phyloP scores from a whole-genome alignment of 2,113 vertebrate genomes.

The Charina bottae region DNA sequence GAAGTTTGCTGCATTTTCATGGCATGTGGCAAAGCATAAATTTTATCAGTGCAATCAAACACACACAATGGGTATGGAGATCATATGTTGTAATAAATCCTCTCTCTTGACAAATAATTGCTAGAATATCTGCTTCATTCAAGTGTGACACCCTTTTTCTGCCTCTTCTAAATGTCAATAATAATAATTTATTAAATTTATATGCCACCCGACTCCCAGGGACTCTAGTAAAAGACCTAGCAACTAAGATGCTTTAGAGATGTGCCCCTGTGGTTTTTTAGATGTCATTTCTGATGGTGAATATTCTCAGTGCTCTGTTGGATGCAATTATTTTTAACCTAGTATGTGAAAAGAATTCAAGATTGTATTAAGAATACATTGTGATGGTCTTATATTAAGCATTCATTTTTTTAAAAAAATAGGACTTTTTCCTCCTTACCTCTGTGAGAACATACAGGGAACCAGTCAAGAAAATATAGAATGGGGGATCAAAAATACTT shows the following conservation, averaged over 20 bases:
- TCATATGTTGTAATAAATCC: neutral
- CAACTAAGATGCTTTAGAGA: neutral
- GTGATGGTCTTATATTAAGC: slow-evolving; percentile 43
- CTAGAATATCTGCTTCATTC: neutral
- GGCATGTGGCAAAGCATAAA: neutral
- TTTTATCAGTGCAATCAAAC: neutral
- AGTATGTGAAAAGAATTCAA: slow-evolving; percentile 27
- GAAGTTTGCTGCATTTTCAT: slow-evolving; percentile 31
- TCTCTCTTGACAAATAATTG: neutral
- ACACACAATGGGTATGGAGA: neutral
- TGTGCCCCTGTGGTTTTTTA: neutral
- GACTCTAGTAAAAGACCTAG: neutral
- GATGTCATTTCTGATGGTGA: slow-evolving; percentile 21
- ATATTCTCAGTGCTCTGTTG: neutral
- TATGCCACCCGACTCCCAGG: neutral
- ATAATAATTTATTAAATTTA: neutral
- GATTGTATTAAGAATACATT: neutral
- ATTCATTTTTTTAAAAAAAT: slow-evolving; percentile 41
- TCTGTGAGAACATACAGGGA: neutral
- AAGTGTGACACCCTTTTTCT: neutral
- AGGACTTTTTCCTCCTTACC: slow-evolving; percentile 19
- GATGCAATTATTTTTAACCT: slow-evolving; percentile 39
- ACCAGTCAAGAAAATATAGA: slow-evolving; percentile 33
- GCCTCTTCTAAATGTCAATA: neutral
- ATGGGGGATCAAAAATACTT: neutral